phyloP scores from a whole-genome alignment of 2,888 invertebrate genomes.

The Volucella inanis region DNA sequence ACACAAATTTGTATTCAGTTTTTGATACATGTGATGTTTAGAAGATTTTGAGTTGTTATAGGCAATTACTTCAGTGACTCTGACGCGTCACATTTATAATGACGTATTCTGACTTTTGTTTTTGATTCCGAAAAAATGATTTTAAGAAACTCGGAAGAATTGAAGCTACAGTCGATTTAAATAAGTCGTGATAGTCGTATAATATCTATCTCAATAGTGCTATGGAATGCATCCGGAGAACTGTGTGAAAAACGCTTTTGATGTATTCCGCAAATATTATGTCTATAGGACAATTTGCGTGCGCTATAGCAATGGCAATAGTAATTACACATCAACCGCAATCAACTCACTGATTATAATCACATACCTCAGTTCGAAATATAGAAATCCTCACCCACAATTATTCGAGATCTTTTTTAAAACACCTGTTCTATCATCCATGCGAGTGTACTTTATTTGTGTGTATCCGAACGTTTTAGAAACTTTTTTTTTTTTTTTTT shows the following conservation, averaged over 20 bases:
- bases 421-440: constrained; percentile 68
- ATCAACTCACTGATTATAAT: constrained; percentile 62
- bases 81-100: no score
- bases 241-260: no score
- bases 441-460: constrained; percentile 13
- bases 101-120: no score
- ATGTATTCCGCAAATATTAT: no score
- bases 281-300: constrained; percentile 56
- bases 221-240: no score
- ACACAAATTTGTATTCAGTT: no score
- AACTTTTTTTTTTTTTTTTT: constrained; percentile 58
- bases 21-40: no score
- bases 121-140: no score
- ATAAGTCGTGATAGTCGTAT: no score
- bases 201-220: no score
- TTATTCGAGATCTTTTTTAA: constrained; percentile 31
- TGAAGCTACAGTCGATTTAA: no score
- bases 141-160: no score
- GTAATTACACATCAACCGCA: constrained; percentile 58
- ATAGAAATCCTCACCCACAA: constrained; percentile 48
- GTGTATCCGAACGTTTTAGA: background rate
- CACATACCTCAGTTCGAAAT: constrained; percentile 50
- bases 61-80: background rate
- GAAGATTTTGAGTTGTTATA: background rate
- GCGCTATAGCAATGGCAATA: constrained; percentile 48